Conservation (phyloP, 1,140 invertebrate species). For the Halyomorpha halys region DNA sequence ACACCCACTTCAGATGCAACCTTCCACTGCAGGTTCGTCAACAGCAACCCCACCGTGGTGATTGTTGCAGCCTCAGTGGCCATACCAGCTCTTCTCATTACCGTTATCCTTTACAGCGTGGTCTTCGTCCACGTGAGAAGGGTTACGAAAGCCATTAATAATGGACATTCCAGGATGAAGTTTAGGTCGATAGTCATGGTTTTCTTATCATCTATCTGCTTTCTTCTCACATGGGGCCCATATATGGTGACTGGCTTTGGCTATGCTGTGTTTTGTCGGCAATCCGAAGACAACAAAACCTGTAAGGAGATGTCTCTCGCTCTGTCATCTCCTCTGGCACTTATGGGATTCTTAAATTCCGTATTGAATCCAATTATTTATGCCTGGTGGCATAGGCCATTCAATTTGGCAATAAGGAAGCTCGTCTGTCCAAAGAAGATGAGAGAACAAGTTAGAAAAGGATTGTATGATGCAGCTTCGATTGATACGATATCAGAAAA, state of each 20-base stretch:
- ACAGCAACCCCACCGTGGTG: neutral
- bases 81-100: neutral
- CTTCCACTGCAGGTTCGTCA: neutral
- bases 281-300: neutral
- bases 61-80: neutral
- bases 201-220: neutral
- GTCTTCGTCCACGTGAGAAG: neutral
- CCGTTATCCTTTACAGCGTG: neutral
- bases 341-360: slow-evolving; percentile 52
- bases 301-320: neutral
- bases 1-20: neutral
- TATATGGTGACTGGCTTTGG: neutral
- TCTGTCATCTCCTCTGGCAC: slow-evolving; percentile 42
- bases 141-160: neutral
- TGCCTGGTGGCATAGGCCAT: slow-evolving; percentile 56
- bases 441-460: neutral
- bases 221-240: neutral
- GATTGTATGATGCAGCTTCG: neutral
- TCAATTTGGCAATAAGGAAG: slow-evolving; percentile 27
- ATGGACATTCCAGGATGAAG: neutral
- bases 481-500: neutral
- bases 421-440: slow-evolving; percentile 1
- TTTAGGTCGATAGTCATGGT: neutral
- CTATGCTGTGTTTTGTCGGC: neutral
- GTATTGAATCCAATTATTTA: slow-evolving; percentile 61